Evolutionary conservation across 1,140 invertebrate species (phyloP).

Genomic region (Heliconius melpomene): DNA sequence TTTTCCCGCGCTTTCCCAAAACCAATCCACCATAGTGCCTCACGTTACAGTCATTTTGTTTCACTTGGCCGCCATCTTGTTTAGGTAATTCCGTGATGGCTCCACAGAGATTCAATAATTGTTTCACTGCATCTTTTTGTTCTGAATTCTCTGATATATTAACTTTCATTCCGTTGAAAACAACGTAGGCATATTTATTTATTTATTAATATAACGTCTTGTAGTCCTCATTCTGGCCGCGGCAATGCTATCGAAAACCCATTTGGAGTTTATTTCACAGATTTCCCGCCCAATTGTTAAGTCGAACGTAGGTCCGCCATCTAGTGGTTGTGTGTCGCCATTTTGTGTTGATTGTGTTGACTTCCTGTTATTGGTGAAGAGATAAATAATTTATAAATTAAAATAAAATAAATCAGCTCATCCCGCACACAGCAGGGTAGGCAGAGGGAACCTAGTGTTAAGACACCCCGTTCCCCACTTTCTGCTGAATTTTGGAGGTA

Average conservation of each 20-base stretch:
- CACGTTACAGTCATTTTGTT: slow-evolving; percentile 31
- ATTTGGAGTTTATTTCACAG: slow-evolving; percentile 59
- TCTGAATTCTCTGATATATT: slow-evolving; percentile 45
- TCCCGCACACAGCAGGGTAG: too few species aligned
- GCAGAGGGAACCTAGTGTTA: too few species aligned
- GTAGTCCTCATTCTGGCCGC: slow-evolving; percentile 61
- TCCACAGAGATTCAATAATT: slow-evolving; percentile 61
- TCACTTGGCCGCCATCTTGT: slow-evolving; percentile 4
- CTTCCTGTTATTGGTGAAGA: neutral
- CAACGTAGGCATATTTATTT: slow-evolving; percentile 66
- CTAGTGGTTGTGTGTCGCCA: slow-evolving; percentile 34
- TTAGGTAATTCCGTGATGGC: slow-evolving; percentile 41
- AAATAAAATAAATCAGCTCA: too few species aligned
- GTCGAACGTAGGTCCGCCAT: slow-evolving; percentile 45
- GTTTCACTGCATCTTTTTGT: slow-evolving; percentile 50
- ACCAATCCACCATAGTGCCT: slow-evolving; percentile 33
- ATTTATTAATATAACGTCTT: slow-evolving; percentile 56
- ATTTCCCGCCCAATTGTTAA: slow-evolving; percentile 48
- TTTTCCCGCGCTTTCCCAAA: slow-evolving; percentile 19
- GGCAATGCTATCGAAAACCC: slow-evolving; percentile 71
- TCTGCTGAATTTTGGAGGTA: too few species aligned
- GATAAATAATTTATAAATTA: neutral
- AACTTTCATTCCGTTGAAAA: slow-evolving; percentile 58
- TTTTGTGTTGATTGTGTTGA: slow-evolving; percentile 13
- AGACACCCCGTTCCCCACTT: too few species aligned